Evolutionary conservation across 2,113 vertebrate species (phyloP), one percentile per base, ranked within the genome.

Genomic region (Condylura cristata): DNA sequence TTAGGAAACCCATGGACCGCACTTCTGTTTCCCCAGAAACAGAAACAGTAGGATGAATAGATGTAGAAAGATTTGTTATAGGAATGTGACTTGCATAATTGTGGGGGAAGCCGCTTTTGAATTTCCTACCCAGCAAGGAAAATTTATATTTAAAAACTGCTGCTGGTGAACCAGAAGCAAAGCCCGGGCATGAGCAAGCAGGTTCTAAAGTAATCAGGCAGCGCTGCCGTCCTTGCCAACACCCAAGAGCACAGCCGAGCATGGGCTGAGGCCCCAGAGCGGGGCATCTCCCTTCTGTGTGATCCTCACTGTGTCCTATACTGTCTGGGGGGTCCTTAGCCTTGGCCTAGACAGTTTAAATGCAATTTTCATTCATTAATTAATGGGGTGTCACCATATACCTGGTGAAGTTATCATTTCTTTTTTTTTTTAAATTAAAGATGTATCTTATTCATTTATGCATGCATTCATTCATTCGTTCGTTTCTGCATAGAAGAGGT

Each of bases 161-260:
- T 74, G 17, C 41, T 51, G 24, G 39, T 20, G 14, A 75, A 9
- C 9, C 82, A 51, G 41, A 79, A 22, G 6, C 14, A 37, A 46
- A 61, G 48, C 32, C 28, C 34, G 6, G 0, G 28, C 26, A 34
- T 74, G 24, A 58, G 53, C 2, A 4, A 8, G 22, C 48, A 44
- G 56, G 28, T 44, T 90, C 71, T 61, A 0, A 44, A n/a, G 30
- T 1, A 60, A 34, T 13, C n/a, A 32, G 26, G 28, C 16, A 1
- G 37, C 8, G 41, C 11, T 28, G 18, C 13, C 20, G 17, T 6
- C 10, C 39, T 0, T 0, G 12, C 48, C 5, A 1, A 60, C 1
- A 9, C n/a, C 44, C 53, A 56, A 56, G 53, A 65, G 44, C n/a
- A 17, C 2, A 51, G n/a, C 58, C 13, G 48, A 48, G 12, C 16